Evolutionary conservation across 2,888 invertebrate genomes (phyloP), one percentile per base, ranked within the genome.

Genomic region (Hypolimnas misippus): DNA sequence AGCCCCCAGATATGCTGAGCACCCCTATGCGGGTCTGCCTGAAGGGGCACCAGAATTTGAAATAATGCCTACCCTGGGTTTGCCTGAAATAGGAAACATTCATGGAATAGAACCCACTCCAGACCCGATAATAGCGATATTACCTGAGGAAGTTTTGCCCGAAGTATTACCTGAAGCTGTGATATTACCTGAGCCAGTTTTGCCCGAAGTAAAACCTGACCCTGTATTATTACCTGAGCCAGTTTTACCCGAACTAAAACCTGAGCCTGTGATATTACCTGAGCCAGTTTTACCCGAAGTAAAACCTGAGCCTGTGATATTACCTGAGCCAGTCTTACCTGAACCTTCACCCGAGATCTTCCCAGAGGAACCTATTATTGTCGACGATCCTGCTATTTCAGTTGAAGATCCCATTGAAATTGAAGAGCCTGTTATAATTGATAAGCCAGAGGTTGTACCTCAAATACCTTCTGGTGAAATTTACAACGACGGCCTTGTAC

Each of bases 401-500:
- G 10, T 5, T 2, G n/a, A 12, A 38, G 35, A 38, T 12, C 35
- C 35, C 12, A 33, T 38, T n/a, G n/a, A 4, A 4, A n/a, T 4
- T 2, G 25, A 25, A 25, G 25, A 25, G 19, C 60, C 65, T 3
- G 56, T 38, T n/a, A 59, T 44, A 17, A 35, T 57, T 14, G 65
- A 33, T 53, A 63, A 55, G n/a, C 31, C 49, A 0, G 70, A 40
- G 8, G 62, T 71, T 2, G 67, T 54, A 29, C 69, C 74, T 33
- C 71, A 72, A 25, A n/a, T 72, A 2, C 76, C 78, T 8, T 71
- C 65, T 31, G 83, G 83, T 8, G 85, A 86, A 51, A 40, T 88
- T 12, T 88, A 73, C 74, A 87, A 88, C 61, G 79, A 89, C 38
- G 87, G 88, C 1, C 55, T 71, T 1, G 87, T 87, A 1, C 82